Base-by-base conservation (phyloP, 2,888 invertebrate species). In the Leptinotarsa haldemani region DNA sequence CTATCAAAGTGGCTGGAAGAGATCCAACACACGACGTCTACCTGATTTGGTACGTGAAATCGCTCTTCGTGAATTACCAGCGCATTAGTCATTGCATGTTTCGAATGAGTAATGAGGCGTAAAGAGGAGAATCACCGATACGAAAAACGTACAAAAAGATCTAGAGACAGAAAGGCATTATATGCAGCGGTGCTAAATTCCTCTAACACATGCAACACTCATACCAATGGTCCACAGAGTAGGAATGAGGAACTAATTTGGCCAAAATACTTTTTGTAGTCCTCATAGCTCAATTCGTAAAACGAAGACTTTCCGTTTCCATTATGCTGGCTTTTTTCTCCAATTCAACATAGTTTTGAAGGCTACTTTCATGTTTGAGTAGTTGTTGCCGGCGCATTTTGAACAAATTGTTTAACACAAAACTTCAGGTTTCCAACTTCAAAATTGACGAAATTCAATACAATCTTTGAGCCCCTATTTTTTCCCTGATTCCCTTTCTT, bases 31-130 rank as follows among this genome's bases (percentile, higher is more conserved):
- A 61, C 30, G 61, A n/a, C 25, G 30, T 15, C 5, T 61, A 16
- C 16, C 61, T 40, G 30, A 25, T 61, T 61, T n/a, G 2, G 12
- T 40, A 61, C n/a, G 30, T 61, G 61, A 40, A 61, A 61, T 40
- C 16, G 61, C 30, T n/a, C 30, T 61, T 61, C 40, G 16, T 61
- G 61, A 40, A 30, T 61, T 61, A 61, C 16, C 61, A 40, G n/a
- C 61, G 61, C 61, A 61, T 61, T 61, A 61, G 61, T 61, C 61
- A 61, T 61, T 25, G 61, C 61, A 61, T 61, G 61, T 61, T 61
- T 12, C 16, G 61, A 61, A 61, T 61, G 61, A 61, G 30, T 61
- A 61, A 61, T 61, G 30, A 61, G 18, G 61, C 30, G 15, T 61
- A 61, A 15, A 61, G 30, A 61, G 61, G 61, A 61, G 61, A 61